Evolutionary conservation across 2,888 invertebrate species (phyloP).

Genomic region (Apantesis nais): DNA sequence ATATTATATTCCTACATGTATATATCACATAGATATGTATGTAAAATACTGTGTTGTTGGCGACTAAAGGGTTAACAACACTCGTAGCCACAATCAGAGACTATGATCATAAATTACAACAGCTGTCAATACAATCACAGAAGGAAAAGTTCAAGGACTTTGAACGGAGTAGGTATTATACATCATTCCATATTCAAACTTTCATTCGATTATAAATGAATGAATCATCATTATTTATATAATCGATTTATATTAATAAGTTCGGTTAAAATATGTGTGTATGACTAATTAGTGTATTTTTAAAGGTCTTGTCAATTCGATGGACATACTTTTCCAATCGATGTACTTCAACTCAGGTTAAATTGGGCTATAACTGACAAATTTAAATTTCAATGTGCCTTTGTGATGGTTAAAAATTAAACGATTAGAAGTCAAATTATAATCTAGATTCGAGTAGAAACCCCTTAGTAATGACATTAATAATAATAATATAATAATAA

Average conservation of each 20-base stretch:
- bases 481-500: too few species aligned
- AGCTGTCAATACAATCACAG: conserved; percentile 17
- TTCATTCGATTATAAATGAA: conserved; percentile 33
- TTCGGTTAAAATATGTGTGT: neutral
- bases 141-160: conserved; percentile 26
- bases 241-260: conserved; percentile 27
- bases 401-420: too few species aligned
- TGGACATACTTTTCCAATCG: neutral
- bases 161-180: neutral
- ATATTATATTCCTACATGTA: neutral
- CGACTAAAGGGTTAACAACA: conserved; percentile 13
- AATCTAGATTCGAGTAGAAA: neutral
- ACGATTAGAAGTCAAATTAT: neutral
- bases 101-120: conserved; percentile 19
- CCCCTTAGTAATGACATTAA: neutral
- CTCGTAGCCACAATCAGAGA: conserved; percentile 9
- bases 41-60: conserved; percentile 6
- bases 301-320: neutral
- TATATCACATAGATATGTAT: neutral
- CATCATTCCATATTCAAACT: conserved; percentile 30
- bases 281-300: neutral
- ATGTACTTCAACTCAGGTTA: neutral
- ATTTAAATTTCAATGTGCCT: too few species aligned
- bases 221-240: conserved; percentile 9
- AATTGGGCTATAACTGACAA: too few species aligned